Evolutionary conservation across 2,113 vertebrate species (phyloP).

Genomic region (Bucco capensis): DNA sequence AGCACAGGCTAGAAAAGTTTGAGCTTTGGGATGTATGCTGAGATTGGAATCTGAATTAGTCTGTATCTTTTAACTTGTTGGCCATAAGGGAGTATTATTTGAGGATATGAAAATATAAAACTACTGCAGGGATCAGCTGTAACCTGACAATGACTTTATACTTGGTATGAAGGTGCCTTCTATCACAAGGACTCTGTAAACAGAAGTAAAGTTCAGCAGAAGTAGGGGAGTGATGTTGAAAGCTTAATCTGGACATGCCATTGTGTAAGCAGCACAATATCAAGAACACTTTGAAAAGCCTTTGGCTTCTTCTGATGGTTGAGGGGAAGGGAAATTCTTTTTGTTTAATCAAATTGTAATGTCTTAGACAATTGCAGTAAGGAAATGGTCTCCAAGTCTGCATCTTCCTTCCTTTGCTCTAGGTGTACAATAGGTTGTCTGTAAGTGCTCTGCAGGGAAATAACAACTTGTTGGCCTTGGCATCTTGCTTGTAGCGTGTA

Average conservation of each 20-base stretch:
- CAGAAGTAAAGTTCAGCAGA: background rate
- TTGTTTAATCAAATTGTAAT: background rate
- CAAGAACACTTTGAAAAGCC: background rate
- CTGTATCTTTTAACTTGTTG: background rate
- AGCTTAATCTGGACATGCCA: background rate
- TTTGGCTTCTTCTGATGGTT: background rate
- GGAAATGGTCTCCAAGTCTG: background rate
- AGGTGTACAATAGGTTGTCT: background rate
- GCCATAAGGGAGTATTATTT: background rate
- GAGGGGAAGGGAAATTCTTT: background rate
- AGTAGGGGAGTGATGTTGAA: background rate
- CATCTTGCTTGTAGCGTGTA: background rate
- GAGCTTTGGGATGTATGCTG: background rate
- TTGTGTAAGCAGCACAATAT: background rate
- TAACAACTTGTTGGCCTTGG: background rate
- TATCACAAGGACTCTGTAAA: background rate
- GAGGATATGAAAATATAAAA: background rate
- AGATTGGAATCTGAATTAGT: fast-evolving
- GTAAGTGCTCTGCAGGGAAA: background rate
- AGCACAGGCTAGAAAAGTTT: background rate
- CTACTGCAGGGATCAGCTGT: background rate
- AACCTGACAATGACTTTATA: background rate
- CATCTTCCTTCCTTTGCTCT: background rate
- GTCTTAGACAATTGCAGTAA: background rate
- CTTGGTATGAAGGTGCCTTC: background rate